Conservation (phyloP, 2,113 vertebrate species). For the Anser brachyrhynchus region DNA sequence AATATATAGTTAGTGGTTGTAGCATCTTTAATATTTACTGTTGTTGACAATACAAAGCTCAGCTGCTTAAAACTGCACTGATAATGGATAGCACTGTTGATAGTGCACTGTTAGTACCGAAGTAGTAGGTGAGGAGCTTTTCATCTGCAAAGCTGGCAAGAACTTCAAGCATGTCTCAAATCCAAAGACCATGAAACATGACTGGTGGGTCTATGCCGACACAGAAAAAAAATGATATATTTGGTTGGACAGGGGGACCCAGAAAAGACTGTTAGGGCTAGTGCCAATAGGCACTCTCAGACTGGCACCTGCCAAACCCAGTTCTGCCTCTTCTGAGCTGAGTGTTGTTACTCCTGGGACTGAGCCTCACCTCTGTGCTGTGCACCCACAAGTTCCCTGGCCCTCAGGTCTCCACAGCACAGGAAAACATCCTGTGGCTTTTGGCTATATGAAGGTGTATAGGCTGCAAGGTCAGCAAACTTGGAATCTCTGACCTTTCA, state of each 20-base stretch:
- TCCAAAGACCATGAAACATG: not conserved
- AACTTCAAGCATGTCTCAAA: not conserved
- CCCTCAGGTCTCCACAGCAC: not conserved
- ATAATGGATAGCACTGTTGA: fast-evolving
- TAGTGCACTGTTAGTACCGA: not conserved
- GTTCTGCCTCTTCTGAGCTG: not conserved
- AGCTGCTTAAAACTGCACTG: not conserved
- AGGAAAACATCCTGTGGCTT: not conserved
- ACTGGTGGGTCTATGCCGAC: not conserved
- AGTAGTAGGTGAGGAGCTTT: not conserved
- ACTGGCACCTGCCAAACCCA: not conserved
- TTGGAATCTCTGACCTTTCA: not conserved
- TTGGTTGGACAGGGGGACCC: fast-evolving
- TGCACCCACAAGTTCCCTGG: not conserved
- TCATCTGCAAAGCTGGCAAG: not conserved
- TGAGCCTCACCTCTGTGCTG: not conserved
- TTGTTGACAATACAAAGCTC: not conserved
- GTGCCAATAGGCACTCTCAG: not conserved
- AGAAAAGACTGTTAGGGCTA: not conserved
- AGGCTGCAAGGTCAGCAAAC: not conserved
- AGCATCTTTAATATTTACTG: conserved; percentile 26
- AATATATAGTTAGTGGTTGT: not conserved
- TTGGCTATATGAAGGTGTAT: not conserved
- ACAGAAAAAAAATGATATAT: not conserved
- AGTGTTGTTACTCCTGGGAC: not conserved